These are phyloP conservation scores for Operophtera brumata DNA, from an alignment of 2,888 invertebrate genomes.

Conservation along the genomic window DNA sequence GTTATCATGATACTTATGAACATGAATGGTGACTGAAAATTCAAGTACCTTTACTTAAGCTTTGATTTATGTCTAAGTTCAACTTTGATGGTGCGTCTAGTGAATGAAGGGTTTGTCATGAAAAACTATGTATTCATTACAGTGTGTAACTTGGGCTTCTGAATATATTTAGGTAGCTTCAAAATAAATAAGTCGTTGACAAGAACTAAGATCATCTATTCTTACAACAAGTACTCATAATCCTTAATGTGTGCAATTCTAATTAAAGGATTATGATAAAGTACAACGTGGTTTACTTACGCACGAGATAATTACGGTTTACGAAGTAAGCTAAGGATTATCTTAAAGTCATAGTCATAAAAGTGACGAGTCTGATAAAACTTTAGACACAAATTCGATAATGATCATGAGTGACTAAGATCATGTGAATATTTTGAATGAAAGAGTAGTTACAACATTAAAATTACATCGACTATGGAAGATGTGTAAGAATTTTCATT, in stretches of 20 bases:
- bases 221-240: background rate
- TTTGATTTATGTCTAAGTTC: background rate
- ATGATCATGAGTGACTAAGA: background rate
- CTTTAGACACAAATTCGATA: background rate
- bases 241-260: background rate
- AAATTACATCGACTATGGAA: background rate
- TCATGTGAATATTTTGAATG: constrained; percentile 2
- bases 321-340: constrained; percentile 1
- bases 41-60: background rate
- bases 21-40: constrained; percentile 4
- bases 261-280: background rate
- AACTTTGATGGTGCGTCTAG: background rate
- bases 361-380: constrained; percentile 7
- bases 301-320: constrained; percentile 10
- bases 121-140: background rate
- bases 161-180: background rate
- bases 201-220: background rate
- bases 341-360: constrained; percentile 1
- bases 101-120: background rate
- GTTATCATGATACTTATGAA: constrained; percentile 8
- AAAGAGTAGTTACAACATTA: background rate
- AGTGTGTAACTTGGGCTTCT: background rate
- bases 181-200: background rate
- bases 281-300: background rate
- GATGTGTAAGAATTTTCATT: too few relatives aligned